Base-by-base conservation (phyloP, 2,113 vertebrate species). In the Struthio camelus region DNA sequence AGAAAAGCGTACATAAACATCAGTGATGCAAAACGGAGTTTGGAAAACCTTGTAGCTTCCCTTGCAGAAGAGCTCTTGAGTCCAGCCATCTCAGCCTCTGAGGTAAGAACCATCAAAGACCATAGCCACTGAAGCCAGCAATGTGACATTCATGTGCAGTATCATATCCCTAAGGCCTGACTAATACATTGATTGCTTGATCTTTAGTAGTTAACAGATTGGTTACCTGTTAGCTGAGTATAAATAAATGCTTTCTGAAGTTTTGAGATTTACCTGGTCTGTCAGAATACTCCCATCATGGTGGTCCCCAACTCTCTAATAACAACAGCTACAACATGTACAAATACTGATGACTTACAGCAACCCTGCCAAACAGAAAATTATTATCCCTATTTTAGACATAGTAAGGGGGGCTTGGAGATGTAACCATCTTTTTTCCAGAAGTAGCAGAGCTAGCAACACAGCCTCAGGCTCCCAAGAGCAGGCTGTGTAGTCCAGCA, bases 81-180 rank as follows among this genome's bases (percentile, higher is more conserved):
- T 30, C 15, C 11, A 59, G n/a, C 4, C 6, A 25, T 36, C 28
- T 64, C 6, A 0, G 46, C 30, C 40, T 87, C 48, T 40, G 51
- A 69, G 27, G 25, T 20, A 58, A 91, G 66, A 79, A 38, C 46
- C 36, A 36, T 9, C 27, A 36, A 53, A 71, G 16, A 42, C 30
- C 38, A 13, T 19, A 32, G 3, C 20, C 28, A 42, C 30, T 30
- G 30, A 32, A 59, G 18, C 10, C 24, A 28, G 18, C 1, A 0
- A 44, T 5, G 46, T 10, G 51, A 12, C 30, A 62, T 87, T 46
- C 34, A 19, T 2, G 53, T 53, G 19, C 19, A 66, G 38, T 61
- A 24, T 17, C 0, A 0, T 62, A 30, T 40, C 19, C 13, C 36
- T 23, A 78, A 79, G 30, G 36, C 28, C 18, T 32, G 32, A 78